Conservation (phyloP, 2,113 vertebrate genomes). For the Chrysemys picta region DNA sequence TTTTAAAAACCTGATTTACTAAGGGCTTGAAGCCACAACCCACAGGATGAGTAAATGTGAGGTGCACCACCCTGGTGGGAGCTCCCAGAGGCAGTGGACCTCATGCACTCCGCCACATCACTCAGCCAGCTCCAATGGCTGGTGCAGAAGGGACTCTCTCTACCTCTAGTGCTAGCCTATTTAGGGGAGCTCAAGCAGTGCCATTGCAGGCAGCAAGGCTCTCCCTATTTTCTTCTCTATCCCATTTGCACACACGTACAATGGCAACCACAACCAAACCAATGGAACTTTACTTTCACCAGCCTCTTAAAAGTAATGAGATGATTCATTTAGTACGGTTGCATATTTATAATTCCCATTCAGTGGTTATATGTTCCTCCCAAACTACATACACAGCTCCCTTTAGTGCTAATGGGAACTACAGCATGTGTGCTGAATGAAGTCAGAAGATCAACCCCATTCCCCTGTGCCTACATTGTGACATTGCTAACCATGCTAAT, state of each 20-base stretch:
- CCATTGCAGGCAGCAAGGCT: not conserved
- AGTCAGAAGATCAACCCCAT: constrained; percentile 1
- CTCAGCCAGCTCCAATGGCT: fast-evolving
- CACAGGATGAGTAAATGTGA: not conserved
- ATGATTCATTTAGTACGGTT: not conserved
- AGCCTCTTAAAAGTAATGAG: not conserved
- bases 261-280: not conserved
- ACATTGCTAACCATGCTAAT: not conserved
- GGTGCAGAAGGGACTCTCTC: not conserved
- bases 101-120: not conserved
- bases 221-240: not conserved
- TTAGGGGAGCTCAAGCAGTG: not conserved
- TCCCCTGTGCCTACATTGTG: constrained; percentile 38
- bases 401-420: not conserved
- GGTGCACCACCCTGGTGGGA: not conserved
- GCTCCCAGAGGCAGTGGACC: not conserved
- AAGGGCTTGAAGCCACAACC: not conserved
- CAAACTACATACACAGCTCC: not conserved
- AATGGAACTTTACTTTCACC: not conserved
- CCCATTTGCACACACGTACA: not conserved
- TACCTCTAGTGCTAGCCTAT: not conserved
- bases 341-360: not conserved
- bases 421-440: constrained; percentile 44
- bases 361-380: not conserved
- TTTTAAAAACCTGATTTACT: not conserved